phyloP scores from a whole-genome alignment of 1,140 invertebrate species.

The Daktulosphaira vitifoliae region DNA sequence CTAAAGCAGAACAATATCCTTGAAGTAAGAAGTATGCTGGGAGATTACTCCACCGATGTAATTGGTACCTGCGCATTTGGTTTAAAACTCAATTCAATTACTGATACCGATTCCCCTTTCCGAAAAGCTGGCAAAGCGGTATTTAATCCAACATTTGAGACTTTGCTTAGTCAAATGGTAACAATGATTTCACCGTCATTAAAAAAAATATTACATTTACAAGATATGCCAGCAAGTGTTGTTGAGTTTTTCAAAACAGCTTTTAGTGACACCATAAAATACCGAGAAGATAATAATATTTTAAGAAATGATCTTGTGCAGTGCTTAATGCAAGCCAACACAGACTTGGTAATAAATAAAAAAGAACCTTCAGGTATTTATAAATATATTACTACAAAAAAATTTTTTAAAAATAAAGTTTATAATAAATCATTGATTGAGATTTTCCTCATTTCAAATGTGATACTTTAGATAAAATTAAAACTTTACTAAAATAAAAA shows the following conservation, averaged over 20 bases:
- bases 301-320: slow-evolving; percentile 41
- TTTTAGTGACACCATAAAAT: slow-evolving; percentile 36
- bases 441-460: too few relatives aligned
- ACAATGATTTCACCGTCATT: slow-evolving; percentile 34
- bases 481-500: too few relatives aligned
- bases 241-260: slow-evolving; percentile 37
- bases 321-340: slow-evolving; percentile 35
- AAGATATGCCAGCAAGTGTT: slow-evolving; percentile 34
- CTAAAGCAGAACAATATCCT: background rate
- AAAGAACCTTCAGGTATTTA: background rate
- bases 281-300: slow-evolving; percentile 34
- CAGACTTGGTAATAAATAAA: slow-evolving; percentile 19
- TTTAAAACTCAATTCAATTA: slow-evolving; percentile 21
- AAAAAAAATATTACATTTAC: slow-evolving; percentile 10
- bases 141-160: slow-evolving; percentile 26
- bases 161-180: background rate
- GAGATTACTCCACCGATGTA: slow-evolving; percentile 33
- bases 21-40: slow-evolving; percentile 27
- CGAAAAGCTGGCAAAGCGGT: slow-evolving; percentile 5
- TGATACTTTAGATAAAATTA: too few relatives aligned
- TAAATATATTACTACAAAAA: too few relatives aligned
- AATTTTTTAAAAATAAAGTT: too few relatives aligned
- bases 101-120: background rate
- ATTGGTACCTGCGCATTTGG: slow-evolving; percentile 37
- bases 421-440: too few relatives aligned